phyloP scores from a whole-genome alignment of 2,888 invertebrate species.

The Idaea straminata region DNA sequence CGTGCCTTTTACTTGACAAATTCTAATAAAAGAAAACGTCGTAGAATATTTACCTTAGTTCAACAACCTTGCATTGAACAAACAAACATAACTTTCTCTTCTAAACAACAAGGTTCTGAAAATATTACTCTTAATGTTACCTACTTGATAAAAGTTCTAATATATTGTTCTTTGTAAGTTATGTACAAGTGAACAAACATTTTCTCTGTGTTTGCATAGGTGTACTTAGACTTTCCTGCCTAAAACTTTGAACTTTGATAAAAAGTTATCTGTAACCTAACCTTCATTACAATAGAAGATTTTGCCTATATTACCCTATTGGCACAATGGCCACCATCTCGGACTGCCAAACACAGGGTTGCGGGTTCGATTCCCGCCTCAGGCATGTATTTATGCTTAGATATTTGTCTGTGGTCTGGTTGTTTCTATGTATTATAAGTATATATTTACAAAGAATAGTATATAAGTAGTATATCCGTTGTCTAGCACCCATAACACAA shows the following conservation, averaged over 20 bases:
- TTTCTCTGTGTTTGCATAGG: neutral
- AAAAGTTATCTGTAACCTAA: neutral
- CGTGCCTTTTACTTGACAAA: conserved; percentile 1
- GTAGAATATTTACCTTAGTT: neutral
- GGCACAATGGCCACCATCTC: too few species aligned
- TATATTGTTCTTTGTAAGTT: conserved; percentile 1
- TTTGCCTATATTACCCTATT: too few species aligned
- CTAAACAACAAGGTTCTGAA: conserved; percentile 17
- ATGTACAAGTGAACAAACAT: neutral
- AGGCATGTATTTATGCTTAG: too few species aligned
- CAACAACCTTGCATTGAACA: neutral
- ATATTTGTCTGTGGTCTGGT: too few species aligned
- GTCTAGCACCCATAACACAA: too few species aligned
- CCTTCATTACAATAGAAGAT: neutral
- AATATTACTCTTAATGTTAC: conserved; percentile 19
- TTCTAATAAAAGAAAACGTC: neutral
- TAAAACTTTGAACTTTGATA: neutral
- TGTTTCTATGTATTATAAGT: too few species aligned
- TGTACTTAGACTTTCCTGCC: neutral
- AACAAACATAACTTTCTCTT: conserved; percentile 16
- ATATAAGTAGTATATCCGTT: too few species aligned
- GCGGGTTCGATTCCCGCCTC: too few species aligned
- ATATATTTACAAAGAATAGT: too few species aligned
- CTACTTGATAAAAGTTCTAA: neutral
- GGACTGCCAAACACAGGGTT: too few species aligned